Conservation (phyloP, 2,797 vertebrate species). For the Dallia pectoralis region DNA sequence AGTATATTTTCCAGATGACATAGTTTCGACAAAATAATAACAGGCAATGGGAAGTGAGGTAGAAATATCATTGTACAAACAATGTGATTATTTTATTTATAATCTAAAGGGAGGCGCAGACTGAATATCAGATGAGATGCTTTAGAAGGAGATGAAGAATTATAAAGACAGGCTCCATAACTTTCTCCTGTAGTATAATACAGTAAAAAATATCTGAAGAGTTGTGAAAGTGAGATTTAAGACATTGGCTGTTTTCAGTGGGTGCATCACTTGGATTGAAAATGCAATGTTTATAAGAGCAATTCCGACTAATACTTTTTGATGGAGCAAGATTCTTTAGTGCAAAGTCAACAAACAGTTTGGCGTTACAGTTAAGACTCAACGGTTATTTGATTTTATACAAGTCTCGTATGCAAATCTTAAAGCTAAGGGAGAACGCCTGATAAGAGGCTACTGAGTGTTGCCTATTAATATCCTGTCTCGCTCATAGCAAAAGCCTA, state of each 20-base stretch:
- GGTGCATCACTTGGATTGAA: conserved; percentile 26
- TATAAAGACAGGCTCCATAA: not conserved
- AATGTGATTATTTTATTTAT: conserved; percentile 74
- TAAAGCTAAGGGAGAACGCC: not conserved
- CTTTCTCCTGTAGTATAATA: conserved; percentile 2
- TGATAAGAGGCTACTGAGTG: not conserved
- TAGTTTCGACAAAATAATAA: conserved; percentile 78
- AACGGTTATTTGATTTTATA: not conserved
- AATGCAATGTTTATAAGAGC: conserved; percentile 13
- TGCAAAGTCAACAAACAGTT: not conserved
- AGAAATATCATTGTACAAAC: conserved; percentile 74
- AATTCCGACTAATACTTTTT: conserved; percentile 15
- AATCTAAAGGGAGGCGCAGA: conserved; percentile 54
- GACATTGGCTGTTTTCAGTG: conserved; percentile 26
- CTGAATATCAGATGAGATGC: conserved; percentile 63
- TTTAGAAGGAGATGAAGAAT: conserved; percentile 34
- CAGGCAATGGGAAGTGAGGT: conserved; percentile 68
- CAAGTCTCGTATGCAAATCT: not conserved
- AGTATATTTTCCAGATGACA: conserved; percentile 78
- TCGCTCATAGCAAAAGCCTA: not conserved
- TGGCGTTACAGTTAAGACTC: not conserved
- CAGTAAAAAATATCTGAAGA: conserved; percentile 10
- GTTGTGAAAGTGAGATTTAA: conserved; percentile 55
- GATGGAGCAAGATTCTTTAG: not conserved
- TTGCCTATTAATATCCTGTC: not conserved